Percentiles rank a stretch among this genome's conserved stretches.
Conservation (phyloP, 2,797 vertebrate genomes). For the Masticophis lateralis region DNA sequence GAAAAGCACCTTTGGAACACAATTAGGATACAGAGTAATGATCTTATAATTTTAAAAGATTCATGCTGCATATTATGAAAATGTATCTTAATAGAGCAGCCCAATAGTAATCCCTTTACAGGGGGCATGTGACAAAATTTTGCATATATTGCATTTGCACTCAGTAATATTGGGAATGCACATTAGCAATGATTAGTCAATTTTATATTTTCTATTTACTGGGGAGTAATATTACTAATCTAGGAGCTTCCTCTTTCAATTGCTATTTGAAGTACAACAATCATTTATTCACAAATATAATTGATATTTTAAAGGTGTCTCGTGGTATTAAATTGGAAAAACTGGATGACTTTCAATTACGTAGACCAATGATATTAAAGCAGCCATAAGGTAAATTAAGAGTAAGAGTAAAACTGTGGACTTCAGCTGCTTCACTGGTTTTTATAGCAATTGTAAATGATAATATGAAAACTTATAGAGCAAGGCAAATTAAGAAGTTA, state of each 20-base stretch:
- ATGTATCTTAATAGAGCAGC: neutral
- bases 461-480: conserved; percentile 63
- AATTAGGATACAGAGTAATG: neutral
- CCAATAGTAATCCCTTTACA: neutral
- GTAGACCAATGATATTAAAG: conserved; percentile 32
- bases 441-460: conserved; percentile 61
- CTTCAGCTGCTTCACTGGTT: conserved; percentile 59
- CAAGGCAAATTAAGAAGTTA: conserved; percentile 68
- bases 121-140: neutral
- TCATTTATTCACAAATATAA: conserved; percentile 55
- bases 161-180: conserved; percentile 12
- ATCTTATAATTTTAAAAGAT: neutral
- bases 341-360: conserved; percentile 58
- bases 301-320: conserved; percentile 34
- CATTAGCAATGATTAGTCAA: neutral
- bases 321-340: conserved; percentile 42
- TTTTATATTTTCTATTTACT: conserved; percentile 3
- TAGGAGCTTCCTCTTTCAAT: neutral
- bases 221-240: conserved; percentile 8
- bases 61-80: neutral
- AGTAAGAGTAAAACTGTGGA: conserved; percentile 41
- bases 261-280: conserved; percentile 48
- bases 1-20: too few relatives aligned
- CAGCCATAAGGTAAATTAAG: conserved; percentile 58
- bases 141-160: neutral